Evolutionary conservation across 2,797 vertebrate species (phyloP).

Genomic region (Macropodus opercularis): DNA sequence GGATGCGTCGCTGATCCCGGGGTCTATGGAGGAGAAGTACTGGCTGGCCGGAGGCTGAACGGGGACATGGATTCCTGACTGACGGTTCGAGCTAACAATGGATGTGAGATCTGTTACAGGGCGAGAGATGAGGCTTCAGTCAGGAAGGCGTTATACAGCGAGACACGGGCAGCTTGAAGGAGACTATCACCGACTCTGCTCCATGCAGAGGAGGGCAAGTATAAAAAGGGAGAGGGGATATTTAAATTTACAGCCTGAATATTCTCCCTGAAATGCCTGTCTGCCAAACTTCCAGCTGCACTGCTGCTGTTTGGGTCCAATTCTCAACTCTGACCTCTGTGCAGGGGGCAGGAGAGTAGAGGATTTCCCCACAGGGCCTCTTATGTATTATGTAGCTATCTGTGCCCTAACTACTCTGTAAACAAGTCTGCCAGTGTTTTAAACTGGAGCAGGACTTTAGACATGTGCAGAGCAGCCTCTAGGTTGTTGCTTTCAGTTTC

Average conservation of each 20-base stretch:
- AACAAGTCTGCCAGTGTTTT: slow-evolving; percentile 34
- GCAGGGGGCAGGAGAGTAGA: slow-evolving; percentile 33
- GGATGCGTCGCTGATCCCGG: slow-evolving; percentile 90
- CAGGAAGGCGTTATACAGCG: slow-evolving; percentile 50
- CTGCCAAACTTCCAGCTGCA: slow-evolving; percentile 16
- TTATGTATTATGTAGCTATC: slow-evolving; percentile 27
- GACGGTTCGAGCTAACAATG: slow-evolving; percentile 91
- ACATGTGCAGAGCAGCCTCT: slow-evolving; percentile 19
- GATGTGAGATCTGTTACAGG: slow-evolving; percentile 94
- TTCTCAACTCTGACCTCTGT: slow-evolving; percentile 66
- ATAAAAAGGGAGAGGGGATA: neutral
- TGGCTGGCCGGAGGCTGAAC: slow-evolving; percentile 90
- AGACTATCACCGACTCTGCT: slow-evolving; percentile 11
- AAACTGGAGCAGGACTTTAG: slow-evolving; percentile 16
- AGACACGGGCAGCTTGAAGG: slow-evolving; percentile 41
- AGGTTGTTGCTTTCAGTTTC: slow-evolving; percentile 32
- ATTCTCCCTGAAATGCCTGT: slow-evolving; percentile 7
- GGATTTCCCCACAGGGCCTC: slow-evolving; percentile 28
- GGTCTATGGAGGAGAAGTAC: slow-evolving; percentile 96
- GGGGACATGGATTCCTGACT: slow-evolving; percentile 89
- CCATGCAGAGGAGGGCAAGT: neutral
- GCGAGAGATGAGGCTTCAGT: slow-evolving; percentile 74
- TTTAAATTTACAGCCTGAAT: slow-evolving; percentile 12
- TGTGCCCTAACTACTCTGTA: slow-evolving; percentile 34
- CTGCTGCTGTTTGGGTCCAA: slow-evolving; percentile 37